Evolutionary conservation across 2,888 invertebrate species (phyloP), one percentile per base, ranked within the genome.

Genomic region (Coenonympha arcania): DNA sequence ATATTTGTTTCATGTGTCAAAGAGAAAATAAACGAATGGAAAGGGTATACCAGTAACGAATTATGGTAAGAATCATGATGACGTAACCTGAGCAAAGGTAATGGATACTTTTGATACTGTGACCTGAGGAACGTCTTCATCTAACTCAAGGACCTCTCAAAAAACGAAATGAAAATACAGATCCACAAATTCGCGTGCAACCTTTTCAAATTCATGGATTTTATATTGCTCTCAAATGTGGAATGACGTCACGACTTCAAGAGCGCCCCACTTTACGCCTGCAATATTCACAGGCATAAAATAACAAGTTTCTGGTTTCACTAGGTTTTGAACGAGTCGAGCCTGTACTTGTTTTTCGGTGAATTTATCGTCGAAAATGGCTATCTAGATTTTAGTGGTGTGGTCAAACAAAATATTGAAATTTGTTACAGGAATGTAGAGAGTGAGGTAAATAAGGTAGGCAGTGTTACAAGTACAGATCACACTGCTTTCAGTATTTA

Each of bases 221-320:
- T 45, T 6, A 31, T 40, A 50, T 34, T 33, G 40, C 50, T 34
- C 45, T 45, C 40, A 26, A 50, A 40, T 44, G 34, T 36, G 22
- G 26, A 28, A 30, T 43, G 48, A 50, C 56, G 55, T 59, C 57
- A 57, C 50, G 37, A 47, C 45, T 53, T 50, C 36, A 50, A 60
- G 56, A 54, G 52, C 52, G 54, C 50, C 46, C 56, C 45, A 60
- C 52, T 59, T 57, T 51, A 49, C 52, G 52, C 49, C 45, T 52
- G 39, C 51, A 47, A 43, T 49, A 52, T 50, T 50, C 41, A 44
- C 42, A 43, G 36, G 22, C 47, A 50, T 36, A 48, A 44, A n/a
- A 48, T 48, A 54, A 28, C 33, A 18, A 31, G 47, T 45, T 44
- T 46, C 20, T 34, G 18, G 24, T 50, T 44, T 43, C 41, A 41